Percentiles rank a stretch among this genome's conserved stretches.
phyloP scores from a whole-genome alignment of 2,888 invertebrate species.

The Nemotelus pantherinus region DNA sequence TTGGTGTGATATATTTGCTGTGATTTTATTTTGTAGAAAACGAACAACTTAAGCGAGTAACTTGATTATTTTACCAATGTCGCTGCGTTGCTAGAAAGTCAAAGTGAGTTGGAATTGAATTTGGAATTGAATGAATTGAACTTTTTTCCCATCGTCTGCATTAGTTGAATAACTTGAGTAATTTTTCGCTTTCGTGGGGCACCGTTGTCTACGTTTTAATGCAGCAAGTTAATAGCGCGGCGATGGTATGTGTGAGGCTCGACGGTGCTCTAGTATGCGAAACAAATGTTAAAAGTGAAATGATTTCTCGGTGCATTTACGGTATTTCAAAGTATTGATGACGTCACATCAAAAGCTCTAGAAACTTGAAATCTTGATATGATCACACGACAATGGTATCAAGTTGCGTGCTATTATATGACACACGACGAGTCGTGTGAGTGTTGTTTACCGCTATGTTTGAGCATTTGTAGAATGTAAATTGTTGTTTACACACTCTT shows the following conservation, averaged over 20 bases:
- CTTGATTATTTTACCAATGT: conserved; percentile 17
- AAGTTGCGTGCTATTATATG: not conserved
- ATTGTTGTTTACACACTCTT: conserved; percentile 17
- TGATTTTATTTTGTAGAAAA: conserved; percentile 13
- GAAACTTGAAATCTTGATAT: not conserved
- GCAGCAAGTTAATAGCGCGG: not conserved
- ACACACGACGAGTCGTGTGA: not conserved
- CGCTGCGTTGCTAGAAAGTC: conserved; percentile 31
- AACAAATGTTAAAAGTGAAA: conserved; percentile 37
- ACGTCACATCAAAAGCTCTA: conserved; percentile 13
- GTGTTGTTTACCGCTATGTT: conserved; percentile 21
- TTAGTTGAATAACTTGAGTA: not conserved
- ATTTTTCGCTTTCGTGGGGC: too few relatives aligned
- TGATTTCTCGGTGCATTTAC: conserved; percentile 19
- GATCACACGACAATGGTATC: not conserved
- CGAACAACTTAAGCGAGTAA: conserved; percentile 40
- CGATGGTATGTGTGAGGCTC: conserved; percentile 11
- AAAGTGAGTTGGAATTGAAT: conserved; percentile 28
- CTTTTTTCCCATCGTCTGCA: not conserved
- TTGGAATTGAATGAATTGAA: conserved; percentile 4
- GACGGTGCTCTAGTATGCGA: conserved; percentile 33
- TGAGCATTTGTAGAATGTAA: not conserved
- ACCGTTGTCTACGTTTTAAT: too few relatives aligned
- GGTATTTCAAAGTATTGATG: conserved; percentile 7
- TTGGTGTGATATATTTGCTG: conserved; percentile 10